Conservation (phyloP, 2,888 invertebrate genomes). For the Cryptus armator region DNA sequence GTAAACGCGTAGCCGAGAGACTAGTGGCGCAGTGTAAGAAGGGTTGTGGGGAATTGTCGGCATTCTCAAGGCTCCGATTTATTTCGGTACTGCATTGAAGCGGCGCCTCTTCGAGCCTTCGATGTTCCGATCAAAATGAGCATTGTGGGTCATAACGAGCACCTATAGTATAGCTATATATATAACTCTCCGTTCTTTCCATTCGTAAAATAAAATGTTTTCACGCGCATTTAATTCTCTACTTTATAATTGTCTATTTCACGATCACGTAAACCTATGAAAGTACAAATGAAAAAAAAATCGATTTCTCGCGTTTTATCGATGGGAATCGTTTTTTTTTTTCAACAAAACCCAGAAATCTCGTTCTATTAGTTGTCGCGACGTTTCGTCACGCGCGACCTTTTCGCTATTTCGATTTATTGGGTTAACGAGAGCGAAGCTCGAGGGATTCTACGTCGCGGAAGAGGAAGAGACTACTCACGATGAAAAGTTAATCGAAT, state of each 20-base stretch:
- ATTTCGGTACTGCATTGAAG: slow-evolving; percentile 64
- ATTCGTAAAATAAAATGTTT: too few relatives aligned
- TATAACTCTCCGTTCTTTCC: too few relatives aligned
- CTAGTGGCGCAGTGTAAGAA: slow-evolving; percentile 63
- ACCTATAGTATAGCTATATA: neutral
- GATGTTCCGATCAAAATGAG: slow-evolving; percentile 56
- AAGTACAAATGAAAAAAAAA: neutral
- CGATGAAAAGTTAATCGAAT: slow-evolving; percentile 22
- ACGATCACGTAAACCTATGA: neutral
- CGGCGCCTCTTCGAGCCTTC: slow-evolving; percentile 56
- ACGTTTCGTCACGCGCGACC: neutral
- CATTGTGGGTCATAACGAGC: slow-evolving; percentile 38
- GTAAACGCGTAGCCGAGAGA: slow-evolving; percentile 48
- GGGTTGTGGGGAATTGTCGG: slow-evolving; percentile 59
- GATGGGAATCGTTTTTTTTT: neutral
- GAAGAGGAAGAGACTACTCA: slow-evolving; percentile 16
- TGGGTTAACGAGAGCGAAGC: slow-evolving; percentile 4
- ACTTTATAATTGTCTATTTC: neutral
- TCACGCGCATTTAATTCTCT: too few relatives aligned
- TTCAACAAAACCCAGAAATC: neutral
- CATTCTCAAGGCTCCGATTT: slow-evolving; percentile 68
- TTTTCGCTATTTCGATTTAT: slow-evolving; percentile 11
- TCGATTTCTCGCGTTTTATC: neutral
- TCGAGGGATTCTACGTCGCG: slow-evolving; percentile 36
- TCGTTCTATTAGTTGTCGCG: slow-evolving; percentile 43